phyloP scores from a whole-genome alignment of 2,888 invertebrate genomes.

The Xanthia icteritia region DNA sequence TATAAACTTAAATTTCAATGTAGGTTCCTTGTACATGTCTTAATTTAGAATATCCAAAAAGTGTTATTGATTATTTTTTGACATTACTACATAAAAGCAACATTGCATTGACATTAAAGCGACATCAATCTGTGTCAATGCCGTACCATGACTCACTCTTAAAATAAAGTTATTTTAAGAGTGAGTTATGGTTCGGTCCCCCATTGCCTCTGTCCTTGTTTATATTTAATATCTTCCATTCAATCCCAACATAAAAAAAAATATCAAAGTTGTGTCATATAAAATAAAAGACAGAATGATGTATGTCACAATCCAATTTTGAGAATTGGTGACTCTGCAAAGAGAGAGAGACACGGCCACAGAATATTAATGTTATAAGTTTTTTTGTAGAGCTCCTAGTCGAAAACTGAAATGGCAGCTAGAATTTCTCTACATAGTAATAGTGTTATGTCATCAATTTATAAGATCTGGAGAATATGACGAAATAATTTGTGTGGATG shows the following conservation, averaged over 20 bases:
- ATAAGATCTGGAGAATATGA: slow-evolving; percentile 19
- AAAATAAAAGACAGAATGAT: slow-evolving; percentile 61
- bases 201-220: slow-evolving; percentile 3
- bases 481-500: not conserved
- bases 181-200: no score
- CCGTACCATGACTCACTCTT: not conserved
- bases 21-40: not conserved
- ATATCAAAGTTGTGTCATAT: slow-evolving; percentile 50
- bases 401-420: slow-evolving; percentile 29
- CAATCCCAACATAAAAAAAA: slow-evolving; percentile 30
- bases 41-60: not conserved
- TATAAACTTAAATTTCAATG: not conserved
- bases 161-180: no score
- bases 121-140: slow-evolving; percentile 22
- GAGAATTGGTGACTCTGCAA: slow-evolving; percentile 61
- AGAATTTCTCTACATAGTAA: slow-evolving; percentile 34
- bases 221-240: slow-evolving; percentile 26
- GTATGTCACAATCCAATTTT: slow-evolving; percentile 65
- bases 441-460: slow-evolving; percentile 39
- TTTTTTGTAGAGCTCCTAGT: slow-evolving; percentile 55
- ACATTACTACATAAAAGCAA: not conserved
- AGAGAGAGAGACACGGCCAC: slow-evolving; percentile 40
- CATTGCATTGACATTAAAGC: not conserved
- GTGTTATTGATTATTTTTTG: not conserved
- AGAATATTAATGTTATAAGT: slow-evolving; percentile 64